A percentile compares a stretch with the other conserved stretches of the same genome.
phyloP scores from a whole-genome alignment of 2,113 vertebrate genomes.

The Chauna torquata region DNA sequence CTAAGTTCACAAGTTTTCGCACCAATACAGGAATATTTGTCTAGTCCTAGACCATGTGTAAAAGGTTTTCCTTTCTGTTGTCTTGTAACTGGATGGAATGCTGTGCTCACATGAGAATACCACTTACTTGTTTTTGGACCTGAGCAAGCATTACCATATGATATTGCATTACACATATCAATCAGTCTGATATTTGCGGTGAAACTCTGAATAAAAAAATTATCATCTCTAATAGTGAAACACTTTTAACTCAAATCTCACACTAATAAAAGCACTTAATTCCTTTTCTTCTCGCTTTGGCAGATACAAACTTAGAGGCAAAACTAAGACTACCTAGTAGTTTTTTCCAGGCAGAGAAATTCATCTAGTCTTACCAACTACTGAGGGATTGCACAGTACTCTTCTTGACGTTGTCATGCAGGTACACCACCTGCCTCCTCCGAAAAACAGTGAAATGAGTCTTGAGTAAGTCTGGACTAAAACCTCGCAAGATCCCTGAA shows the following conservation, averaged over 20 bases:
- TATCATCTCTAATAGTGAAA: background rate
- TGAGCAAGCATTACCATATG: background rate
- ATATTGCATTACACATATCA: background rate
- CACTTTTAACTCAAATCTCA: background rate
- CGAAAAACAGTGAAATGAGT: background rate
- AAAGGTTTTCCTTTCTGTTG: background rate
- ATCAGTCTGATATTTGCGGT: background rate
- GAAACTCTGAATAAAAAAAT: background rate
- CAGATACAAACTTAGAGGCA: background rate
- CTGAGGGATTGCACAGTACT: fast-evolving
- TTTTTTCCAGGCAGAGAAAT: background rate
- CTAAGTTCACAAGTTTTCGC: background rate
- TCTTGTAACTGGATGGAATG: background rate
- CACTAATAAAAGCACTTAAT: background rate
- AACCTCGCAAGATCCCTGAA: background rate
- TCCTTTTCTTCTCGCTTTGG: background rate
- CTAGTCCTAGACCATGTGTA: background rate
- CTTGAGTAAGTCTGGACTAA: background rate
- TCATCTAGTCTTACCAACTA: background rate
- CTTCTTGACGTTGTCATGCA: background rate
- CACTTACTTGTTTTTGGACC: background rate
- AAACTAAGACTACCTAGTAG: background rate
- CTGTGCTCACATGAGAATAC: background rate
- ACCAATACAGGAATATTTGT: background rate
- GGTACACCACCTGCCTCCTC: background rate